Evolutionary conservation across 2,797 vertebrate species (phyloP).

Genomic region (Erithacus rubecula): DNA sequence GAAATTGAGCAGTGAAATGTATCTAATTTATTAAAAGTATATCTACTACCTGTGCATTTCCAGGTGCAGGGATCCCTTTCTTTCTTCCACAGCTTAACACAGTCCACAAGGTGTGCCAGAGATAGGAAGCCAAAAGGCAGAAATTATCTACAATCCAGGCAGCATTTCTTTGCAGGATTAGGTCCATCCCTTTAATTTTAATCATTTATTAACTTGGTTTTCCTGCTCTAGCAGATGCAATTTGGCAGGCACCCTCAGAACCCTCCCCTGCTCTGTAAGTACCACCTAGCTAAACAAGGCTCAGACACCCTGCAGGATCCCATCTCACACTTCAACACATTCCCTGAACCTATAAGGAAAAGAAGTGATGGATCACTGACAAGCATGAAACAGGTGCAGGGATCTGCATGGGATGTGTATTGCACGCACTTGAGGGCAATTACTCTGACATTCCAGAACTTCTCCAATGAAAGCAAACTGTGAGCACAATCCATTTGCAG

Average conservation of each 20-base stretch:
- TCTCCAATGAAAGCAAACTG: conserved; percentile 60
- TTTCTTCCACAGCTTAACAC: conserved; percentile 78
- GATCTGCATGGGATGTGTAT: conserved; percentile 1
- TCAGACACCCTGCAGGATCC: neutral
- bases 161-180: conserved; percentile 81
- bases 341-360: conserved; percentile 86
- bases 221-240: neutral
- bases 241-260: conserved; percentile 15
- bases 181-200: conserved; percentile 79
- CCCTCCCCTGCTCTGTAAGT: conserved; percentile 9
- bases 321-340: conserved; percentile 57
- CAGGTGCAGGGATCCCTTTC: conserved; percentile 63
- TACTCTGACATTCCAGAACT: conserved; percentile 37
- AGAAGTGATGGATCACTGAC: conserved; percentile 81
- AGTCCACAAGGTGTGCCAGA: conserved; percentile 85
- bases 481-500: neutral
- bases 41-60: conserved; percentile 83
- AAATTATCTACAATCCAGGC: conserved; percentile 87
- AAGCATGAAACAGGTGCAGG: conserved; percentile 84
- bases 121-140: conserved; percentile 84
- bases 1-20: neutral
- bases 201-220: conserved; percentile 37
- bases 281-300: conserved; percentile 29
- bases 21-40: neutral
- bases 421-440: conserved; percentile 4